Conservation (phyloP, 2,113 vertebrate genomes). For the Eonycteris spelaea region DNA sequence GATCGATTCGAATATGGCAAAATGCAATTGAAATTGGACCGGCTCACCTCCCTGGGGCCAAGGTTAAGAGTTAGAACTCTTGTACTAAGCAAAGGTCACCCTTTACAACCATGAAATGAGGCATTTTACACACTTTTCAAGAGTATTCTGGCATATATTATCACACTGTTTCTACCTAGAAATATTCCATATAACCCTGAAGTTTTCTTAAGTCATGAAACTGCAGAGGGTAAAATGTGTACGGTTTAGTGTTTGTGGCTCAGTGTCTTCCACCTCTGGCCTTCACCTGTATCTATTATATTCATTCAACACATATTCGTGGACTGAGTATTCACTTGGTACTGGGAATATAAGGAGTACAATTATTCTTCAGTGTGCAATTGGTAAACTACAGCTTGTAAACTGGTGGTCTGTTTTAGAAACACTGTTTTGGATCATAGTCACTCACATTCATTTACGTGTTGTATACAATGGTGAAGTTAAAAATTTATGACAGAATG, state of each 20-base stretch:
- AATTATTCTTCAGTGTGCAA: not conserved
- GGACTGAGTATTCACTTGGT: not conserved
- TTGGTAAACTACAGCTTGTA: not conserved
- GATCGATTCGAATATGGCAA: not conserved
- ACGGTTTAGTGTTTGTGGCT: not conserved
- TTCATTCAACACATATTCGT: not conserved
- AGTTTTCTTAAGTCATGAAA: not conserved
- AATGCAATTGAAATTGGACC: not conserved
- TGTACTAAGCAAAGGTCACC: not conserved
- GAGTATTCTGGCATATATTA: accelerated
- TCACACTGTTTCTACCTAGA: not conserved
- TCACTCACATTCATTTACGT: not conserved
- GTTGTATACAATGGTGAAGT: not conserved
- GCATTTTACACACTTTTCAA: not conserved
- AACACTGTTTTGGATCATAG: not conserved
- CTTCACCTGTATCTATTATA: not conserved
- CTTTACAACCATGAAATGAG: not conserved
- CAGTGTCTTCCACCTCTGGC: not conserved
- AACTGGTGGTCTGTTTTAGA: not conserved
- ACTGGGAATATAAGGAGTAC: not conserved
- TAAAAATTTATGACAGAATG: not conserved
- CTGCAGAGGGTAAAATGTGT: not conserved
- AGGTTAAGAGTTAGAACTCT: not conserved
- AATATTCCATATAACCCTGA: not conserved
- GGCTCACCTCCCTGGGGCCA: not conserved